Evolutionary conservation across 2,888 invertebrate species (phyloP).

Genomic region (Acleris cristana): DNA sequence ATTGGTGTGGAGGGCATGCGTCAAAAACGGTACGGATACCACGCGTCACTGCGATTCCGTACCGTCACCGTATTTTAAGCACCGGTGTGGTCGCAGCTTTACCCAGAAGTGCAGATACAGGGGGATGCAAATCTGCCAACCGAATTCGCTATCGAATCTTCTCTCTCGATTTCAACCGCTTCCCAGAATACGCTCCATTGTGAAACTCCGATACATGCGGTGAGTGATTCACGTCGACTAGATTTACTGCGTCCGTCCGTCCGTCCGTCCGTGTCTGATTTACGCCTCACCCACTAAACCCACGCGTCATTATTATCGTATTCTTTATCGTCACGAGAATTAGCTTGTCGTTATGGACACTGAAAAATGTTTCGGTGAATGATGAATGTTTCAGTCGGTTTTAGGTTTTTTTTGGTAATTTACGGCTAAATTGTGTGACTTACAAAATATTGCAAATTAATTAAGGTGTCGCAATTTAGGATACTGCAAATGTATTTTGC

Average conservation of each 20-base stretch:
- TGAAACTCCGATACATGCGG: conserved; percentile 45
- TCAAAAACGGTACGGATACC: no score
- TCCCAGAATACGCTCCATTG: conserved; percentile 19
- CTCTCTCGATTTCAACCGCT: neutral
- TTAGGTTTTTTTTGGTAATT: neutral
- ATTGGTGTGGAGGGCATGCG: no score
- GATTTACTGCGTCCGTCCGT: conserved; percentile 67
- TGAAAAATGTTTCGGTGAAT: conserved; percentile 4
- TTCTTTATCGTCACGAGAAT: conserved; percentile 42
- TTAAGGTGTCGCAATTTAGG: no score
- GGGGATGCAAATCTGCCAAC: no score
- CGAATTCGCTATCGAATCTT: no score
- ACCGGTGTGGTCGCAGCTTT: no score
- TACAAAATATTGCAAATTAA: no score
- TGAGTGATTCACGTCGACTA: conserved; percentile 63
- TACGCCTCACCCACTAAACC: conserved; percentile 58
- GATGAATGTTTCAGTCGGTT: neutral
- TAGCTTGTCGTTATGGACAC: conserved; percentile 17
- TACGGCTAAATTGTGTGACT: neutral
- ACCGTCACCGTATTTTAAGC: no score
- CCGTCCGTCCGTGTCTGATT: conserved; percentile 57
- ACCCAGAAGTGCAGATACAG: no score
- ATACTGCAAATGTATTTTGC: no score
- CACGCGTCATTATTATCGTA: conserved; percentile 53
- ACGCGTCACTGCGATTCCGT: no score